These are phyloP conservation scores for Taenioides sp. DNA, from an alignment of 2,797 vertebrate genomes.

Conservation along the genomic window DNA sequence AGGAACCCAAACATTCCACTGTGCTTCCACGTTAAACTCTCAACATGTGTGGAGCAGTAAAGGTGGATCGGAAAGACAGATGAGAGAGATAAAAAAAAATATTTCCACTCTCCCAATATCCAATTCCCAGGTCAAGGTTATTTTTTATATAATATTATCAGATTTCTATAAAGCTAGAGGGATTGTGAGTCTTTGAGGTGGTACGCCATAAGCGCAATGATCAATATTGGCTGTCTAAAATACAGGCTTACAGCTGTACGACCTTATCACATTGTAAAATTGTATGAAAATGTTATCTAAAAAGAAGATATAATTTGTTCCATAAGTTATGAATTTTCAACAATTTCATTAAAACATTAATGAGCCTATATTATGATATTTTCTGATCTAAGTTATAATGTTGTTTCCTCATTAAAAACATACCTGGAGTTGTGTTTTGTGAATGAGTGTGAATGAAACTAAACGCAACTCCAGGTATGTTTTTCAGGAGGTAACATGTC, in stretches of 20 bases:
- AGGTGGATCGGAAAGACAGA: slow-evolving; percentile 34
- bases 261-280: background rate
- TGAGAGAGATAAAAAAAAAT: slow-evolving; percentile 17
- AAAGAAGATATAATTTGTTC: background rate
- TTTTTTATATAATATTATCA: slow-evolving; percentile 42
- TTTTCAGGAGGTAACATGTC: too few species aligned
- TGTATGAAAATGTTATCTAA: background rate
- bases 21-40: slow-evolving; percentile 41
- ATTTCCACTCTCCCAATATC: slow-evolving; percentile 12
- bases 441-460: too few species aligned
- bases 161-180: background rate
- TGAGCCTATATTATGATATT: too few species aligned
- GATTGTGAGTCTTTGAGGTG: background rate
- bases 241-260: background rate
- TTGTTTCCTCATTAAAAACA: too few species aligned
- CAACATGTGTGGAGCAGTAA: slow-evolving; percentile 42
- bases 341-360: background rate
- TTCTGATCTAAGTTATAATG: too few species aligned
- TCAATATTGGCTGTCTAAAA: background rate
- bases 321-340: background rate
- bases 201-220: background rate
- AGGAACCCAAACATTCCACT: slow-evolving; percentile 58
- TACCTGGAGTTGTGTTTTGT: too few species aligned
- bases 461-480: too few species aligned
- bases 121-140: slow-evolving; percentile 32